Base-by-base conservation (phyloP, 2,797 vertebrate species). In the Limnodromus scolopaceus region DNA sequence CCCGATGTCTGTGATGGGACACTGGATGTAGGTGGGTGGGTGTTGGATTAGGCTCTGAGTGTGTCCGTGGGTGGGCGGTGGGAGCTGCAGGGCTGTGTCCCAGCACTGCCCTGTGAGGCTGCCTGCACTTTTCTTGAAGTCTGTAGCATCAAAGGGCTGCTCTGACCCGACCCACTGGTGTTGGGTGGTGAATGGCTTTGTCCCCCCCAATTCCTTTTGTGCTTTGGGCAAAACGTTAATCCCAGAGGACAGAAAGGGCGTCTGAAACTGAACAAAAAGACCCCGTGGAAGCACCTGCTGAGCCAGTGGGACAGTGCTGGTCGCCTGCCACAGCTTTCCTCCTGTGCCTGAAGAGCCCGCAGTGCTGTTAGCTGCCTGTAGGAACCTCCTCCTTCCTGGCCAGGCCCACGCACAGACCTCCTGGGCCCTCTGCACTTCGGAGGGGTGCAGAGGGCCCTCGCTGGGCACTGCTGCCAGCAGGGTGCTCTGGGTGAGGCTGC, bases 311-410 rank as follows among this genome's bases (percentile, higher is more conserved):
- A 65, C 48, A 6, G 36, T 39, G 76, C 75, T 83, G 39, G 27
- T 63, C n/a, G 20, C 55, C 80, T 76, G 70, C 66, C 30, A 22
- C 48, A 60, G 57, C 32, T 74, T 11, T 24, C 7, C 27, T 91
- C 14, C 17, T 58, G 24, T 88, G 79, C 75, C 75, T 84, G 74
- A 92, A 77, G 64, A 85, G 64, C 48, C 60, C 84, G 58, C 78
- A 85, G 66, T 89, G 70, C 75, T 86, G 43, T 57, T 30, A 39
- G n/a, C 81, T 89, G 64, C 88, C 78, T 79, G 92, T 15, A 34
- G 81, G 83, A 83, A 57, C 82, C 57, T 54, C 34, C 45, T 79
- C 3, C 48, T 70, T 72, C 32, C 55, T 43, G 38, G 25, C 75
- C 58, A 81, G 70, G 22, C 57, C n/a, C 23, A 19, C 0, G 0